Evolutionary conservation across 2,113 vertebrate genomes (phyloP).

Genomic region (Pangasianodon hypophthalmus): DNA sequence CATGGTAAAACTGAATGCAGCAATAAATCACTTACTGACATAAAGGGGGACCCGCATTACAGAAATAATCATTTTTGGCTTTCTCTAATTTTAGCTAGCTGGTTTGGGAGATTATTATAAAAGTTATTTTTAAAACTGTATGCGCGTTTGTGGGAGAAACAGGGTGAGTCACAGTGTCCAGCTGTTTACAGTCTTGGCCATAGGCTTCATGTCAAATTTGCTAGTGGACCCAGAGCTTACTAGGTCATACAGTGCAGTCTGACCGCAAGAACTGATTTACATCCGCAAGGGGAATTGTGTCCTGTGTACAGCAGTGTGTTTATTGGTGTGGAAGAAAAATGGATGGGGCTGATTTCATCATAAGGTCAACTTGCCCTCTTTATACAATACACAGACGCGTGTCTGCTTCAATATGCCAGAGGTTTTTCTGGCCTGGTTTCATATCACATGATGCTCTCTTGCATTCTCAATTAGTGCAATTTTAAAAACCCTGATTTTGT

Average conservation of each 20-base stretch:
- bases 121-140: not conserved
- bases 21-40: not conserved
- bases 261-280: slow-evolving; percentile 18
- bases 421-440: not conserved
- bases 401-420: not conserved
- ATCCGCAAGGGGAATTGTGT: not conserved
- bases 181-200: not conserved
- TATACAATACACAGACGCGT: not conserved
- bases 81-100: not conserved
- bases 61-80: not conserved
- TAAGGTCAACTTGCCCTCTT: slow-evolving; percentile 9
- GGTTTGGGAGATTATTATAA: not conserved
- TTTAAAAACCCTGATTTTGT: not conserved
- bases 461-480: not conserved
- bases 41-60: not conserved
- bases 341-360: not conserved
- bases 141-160: not conserved
- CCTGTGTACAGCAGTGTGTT: not conserved
- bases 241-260: slow-evolving; percentile 13
- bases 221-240: not conserved
- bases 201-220: not conserved
- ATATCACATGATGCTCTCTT: not conserved
- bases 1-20: not conserved
- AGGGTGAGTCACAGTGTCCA: not conserved
- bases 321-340: slow-evolving; percentile 1